Conservation (phyloP, 2,888 invertebrate genomes). For the Agrilus mali region DNA sequence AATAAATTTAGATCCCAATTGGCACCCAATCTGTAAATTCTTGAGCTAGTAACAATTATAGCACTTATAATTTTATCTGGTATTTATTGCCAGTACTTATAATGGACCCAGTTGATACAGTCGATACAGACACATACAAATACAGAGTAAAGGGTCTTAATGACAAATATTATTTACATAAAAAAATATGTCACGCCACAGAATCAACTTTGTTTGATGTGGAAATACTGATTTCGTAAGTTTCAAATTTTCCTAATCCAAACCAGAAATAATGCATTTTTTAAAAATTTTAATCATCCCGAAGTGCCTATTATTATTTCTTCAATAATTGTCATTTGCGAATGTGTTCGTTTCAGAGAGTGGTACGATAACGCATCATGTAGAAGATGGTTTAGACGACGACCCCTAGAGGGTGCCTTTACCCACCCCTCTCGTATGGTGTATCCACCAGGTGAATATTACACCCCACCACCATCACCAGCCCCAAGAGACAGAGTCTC, state of each 20-base stretch:
- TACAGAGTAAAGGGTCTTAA: conserved; percentile 17
- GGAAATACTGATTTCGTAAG: conserved; percentile 17
- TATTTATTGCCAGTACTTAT: too few species aligned
- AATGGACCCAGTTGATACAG: background rate
- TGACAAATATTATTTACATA: conserved; percentile 16
- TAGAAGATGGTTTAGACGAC: conserved; percentile 72
- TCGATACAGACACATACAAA: conserved; percentile 13
- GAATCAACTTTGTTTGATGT: conserved; percentile 17
- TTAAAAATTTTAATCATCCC: background rate
- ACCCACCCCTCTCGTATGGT: conserved; percentile 91
- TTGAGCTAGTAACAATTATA: too few species aligned
- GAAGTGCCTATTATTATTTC: background rate
- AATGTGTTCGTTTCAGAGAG: conserved; percentile 40
- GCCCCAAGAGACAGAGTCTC: conserved; percentile 39
- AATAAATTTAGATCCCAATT: too few species aligned
- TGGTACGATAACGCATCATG: conserved; percentile 87
- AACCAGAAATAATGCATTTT: too few species aligned
- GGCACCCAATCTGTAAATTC: too few species aligned
- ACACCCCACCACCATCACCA: conserved; percentile 69
- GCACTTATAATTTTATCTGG: too few species aligned
- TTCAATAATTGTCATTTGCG: background rate
- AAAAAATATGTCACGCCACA: conserved; percentile 17
- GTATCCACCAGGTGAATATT: conserved; percentile 73
- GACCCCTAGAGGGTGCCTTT: conserved; percentile 72
- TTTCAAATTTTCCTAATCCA: background rate